phyloP scores from a whole-genome alignment of 2,888 invertebrate species.

The Drosophila austrosaltans region DNA sequence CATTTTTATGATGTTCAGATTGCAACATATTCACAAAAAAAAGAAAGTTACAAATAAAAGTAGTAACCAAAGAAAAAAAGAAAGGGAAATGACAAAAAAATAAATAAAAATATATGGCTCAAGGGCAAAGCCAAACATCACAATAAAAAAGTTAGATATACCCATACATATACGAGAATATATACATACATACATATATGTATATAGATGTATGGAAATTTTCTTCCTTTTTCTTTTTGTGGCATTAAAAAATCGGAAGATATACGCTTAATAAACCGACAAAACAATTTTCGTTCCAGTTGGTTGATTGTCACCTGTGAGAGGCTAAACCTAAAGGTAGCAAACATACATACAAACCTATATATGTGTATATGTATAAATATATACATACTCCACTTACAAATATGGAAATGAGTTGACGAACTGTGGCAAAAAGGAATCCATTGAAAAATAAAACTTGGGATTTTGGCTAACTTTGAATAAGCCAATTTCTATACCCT shows the following conservation, averaged over 20 bases:
- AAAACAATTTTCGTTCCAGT: conserved; percentile 52
- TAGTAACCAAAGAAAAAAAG: conserved; percentile 37
- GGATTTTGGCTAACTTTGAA: too few relatives aligned
- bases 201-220: background rate
- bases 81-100: background rate
- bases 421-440: too few relatives aligned
- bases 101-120: conserved; percentile 15
- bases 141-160: background rate
- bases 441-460: too few relatives aligned
- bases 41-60: conserved; percentile 25
- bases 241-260: conserved; percentile 55
- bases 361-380: background rate
- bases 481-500: too few relatives aligned
- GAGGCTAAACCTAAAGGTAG: conserved; percentile 19
- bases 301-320: conserved; percentile 47
- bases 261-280: conserved; percentile 60
- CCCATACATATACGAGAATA: too few relatives aligned
- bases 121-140: conserved; percentile 5
- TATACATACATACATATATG: too few relatives aligned
- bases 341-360: background rate
- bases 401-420: too few relatives aligned
- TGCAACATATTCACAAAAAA: conserved; percentile 42
- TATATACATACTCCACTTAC: background rate
- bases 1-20: conserved; percentile 54
- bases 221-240: background rate